Base-by-base conservation (phyloP, 2,797 vertebrate species). In the Eptatretus atami region DNA sequence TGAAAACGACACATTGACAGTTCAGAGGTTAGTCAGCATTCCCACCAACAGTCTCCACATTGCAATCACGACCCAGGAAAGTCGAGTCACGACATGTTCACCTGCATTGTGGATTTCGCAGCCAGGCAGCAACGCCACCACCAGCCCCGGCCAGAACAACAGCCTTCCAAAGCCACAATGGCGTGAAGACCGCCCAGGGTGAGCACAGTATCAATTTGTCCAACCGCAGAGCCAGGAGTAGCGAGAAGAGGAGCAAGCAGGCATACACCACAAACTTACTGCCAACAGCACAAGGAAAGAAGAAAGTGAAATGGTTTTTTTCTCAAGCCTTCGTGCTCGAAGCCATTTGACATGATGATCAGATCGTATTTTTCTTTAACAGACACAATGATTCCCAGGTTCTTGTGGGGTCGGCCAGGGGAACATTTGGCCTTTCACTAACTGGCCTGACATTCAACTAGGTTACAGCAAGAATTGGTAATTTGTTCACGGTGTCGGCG, bases 191-290 rank as follows among this genome's bases (percentile, higher is more conserved):
- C 0, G 86, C 88, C 90, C 90, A 98, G 74, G 88, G 94, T 71
- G 81, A 93, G 87, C 90, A 98, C 53, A 86, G 81, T 67, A 98
- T 92, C 71, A 92, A 78, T 15, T 80, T 81, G 75, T 98, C 90
- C 73, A 98, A 73, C 66, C 81, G 78, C 65, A 98, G 70, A 12
- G 87, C 82, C 54, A 98, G 78, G 72, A 98, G 68, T 72, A 98
- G 83, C 1, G 92, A 98, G 74, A 98, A 98, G 6, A 98, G 82
- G 75, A 98, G 77, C 72, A 95, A 74, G 64, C 87, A 98, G 44
- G 85, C 81, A 67, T 98, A 98, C 71, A 98, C 95, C 69, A 98
- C 83, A 74, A 98, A 94, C 76, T 98, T 98, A 75, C 90, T 98
- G 73, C 67, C 63, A 68, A 12, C 15, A 24, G 57, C 57, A 61